Conservation (phyloP, 2,888 invertebrate species). For the Eupithecia abbreviata region DNA sequence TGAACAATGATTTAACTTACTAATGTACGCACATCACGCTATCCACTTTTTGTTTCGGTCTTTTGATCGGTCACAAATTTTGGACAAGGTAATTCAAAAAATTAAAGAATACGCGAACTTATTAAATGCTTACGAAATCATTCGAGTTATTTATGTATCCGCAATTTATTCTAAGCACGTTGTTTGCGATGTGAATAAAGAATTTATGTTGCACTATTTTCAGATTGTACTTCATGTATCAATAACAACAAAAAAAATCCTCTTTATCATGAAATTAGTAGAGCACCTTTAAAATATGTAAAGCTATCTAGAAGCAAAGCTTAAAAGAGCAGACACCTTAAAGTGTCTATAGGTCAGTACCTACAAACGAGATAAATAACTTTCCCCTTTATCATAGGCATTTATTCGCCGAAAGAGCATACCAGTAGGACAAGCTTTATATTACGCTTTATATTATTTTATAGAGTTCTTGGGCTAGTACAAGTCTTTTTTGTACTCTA, state of each 20-base stretch:
- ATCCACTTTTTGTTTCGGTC: neutral
- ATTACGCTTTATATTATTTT: neutral
- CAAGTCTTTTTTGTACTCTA: neutral
- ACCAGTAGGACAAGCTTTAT: too few species aligned
- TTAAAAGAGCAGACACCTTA: neutral
- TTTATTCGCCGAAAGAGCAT: too few species aligned
- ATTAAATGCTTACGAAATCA: neutral
- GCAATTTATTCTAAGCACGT: conserved; percentile 1
- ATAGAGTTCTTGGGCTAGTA: neutral
- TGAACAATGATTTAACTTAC: neutral
- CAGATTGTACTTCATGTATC: neutral
- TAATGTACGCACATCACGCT: neutral
- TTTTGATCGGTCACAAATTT: neutral
- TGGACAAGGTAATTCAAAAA: neutral
- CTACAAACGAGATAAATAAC: too few species aligned
- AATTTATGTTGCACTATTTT: neutral
- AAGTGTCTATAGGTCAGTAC: neutral
- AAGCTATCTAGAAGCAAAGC: neutral
- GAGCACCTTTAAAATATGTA: neutral
- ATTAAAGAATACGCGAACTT: neutral
- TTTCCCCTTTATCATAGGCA: too few species aligned
- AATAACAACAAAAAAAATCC: neutral
- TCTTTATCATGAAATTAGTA: neutral
- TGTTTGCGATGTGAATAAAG: neutral
- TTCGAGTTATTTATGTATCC: neutral